Percentiles rank a stretch among this genome's conserved stretches.
Evolutionary conservation across 2,888 invertebrate species (phyloP).

Genomic region (Calameuta filiformis): DNA sequence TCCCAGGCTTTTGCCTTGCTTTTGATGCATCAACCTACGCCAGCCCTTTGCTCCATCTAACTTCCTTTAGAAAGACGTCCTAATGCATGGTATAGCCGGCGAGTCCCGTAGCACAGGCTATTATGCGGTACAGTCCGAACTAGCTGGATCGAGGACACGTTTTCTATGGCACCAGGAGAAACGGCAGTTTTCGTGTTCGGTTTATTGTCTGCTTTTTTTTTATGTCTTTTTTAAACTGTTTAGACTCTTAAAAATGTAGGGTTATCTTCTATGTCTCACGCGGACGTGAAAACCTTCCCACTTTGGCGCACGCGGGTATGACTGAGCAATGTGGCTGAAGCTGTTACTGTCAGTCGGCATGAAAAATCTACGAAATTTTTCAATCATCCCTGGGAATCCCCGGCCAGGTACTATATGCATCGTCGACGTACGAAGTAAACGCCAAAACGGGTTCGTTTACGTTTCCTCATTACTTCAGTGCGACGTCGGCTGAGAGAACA

Average conservation of each 20-base stretch:
- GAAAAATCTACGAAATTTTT: neutral
- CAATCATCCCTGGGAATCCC: too few species aligned
- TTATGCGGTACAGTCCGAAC: neutral
- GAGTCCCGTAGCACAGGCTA: neutral
- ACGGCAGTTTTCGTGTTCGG: neutral
- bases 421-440: neutral
- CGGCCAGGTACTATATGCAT: too few species aligned
- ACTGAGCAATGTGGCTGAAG: too few species aligned
- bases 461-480: neutral
- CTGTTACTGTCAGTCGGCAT: neutral
- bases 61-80: neutral
- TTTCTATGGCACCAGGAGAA: neutral
- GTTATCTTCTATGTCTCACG: too few species aligned
- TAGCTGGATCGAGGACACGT: neutral
- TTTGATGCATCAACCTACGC: neutral
- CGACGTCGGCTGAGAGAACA: too few species aligned
- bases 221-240: too few species aligned
- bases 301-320: too few species aligned
- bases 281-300: too few species aligned
- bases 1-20: neutral
- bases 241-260: too few species aligned
- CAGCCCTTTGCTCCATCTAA: neutral
- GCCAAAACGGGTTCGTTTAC: neutral
- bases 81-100: neutral
- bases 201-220: too few species aligned